These are phyloP conservation scores for Eudemis profundana DNA, from an alignment of 2,888 invertebrate species.

Conservation along the genomic window DNA sequence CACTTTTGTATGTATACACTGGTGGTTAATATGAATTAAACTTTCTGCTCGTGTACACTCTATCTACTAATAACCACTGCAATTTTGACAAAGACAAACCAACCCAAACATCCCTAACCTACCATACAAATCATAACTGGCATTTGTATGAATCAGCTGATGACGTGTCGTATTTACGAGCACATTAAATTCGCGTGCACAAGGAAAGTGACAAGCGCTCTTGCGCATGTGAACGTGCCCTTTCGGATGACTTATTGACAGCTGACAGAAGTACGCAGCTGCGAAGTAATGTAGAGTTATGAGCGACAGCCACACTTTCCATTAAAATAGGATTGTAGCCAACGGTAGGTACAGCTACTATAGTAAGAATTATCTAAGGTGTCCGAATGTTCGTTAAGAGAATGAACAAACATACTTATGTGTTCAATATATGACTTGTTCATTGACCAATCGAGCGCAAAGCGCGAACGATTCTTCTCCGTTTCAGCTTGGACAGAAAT, in stretches of 20 bases:
- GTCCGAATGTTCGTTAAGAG: no score
- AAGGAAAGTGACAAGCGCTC: slow-evolving; percentile 27
- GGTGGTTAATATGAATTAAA: no score
- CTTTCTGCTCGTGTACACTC: no score
- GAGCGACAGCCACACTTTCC: slow-evolving; percentile 27
- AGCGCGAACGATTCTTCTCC: no score
- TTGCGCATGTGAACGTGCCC: slow-evolving; percentile 44
- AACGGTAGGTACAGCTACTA: not conserved
- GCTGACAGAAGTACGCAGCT: slow-evolving; percentile 57
- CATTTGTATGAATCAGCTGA: slow-evolving; percentile 57
- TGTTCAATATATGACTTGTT: no score
- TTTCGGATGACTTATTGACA: slow-evolving; percentile 57
- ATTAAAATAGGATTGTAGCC: slow-evolving; percentile 3
- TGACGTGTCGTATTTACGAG: slow-evolving; percentile 42
- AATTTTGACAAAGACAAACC: not conserved
- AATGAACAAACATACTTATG: no score
- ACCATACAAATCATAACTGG: slow-evolving; percentile 44
- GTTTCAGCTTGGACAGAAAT: no score
- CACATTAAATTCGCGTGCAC: slow-evolving; percentile 27
- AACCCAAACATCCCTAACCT: not conserved
- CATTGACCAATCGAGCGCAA: no score
- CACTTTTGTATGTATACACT: no score
- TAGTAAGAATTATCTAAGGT: not conserved
- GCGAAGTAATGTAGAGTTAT: slow-evolving; percentile 52
- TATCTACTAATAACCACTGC: not conserved